Conservation (phyloP, 1,140 invertebrate species). For the Pomacea maculata region DNA sequence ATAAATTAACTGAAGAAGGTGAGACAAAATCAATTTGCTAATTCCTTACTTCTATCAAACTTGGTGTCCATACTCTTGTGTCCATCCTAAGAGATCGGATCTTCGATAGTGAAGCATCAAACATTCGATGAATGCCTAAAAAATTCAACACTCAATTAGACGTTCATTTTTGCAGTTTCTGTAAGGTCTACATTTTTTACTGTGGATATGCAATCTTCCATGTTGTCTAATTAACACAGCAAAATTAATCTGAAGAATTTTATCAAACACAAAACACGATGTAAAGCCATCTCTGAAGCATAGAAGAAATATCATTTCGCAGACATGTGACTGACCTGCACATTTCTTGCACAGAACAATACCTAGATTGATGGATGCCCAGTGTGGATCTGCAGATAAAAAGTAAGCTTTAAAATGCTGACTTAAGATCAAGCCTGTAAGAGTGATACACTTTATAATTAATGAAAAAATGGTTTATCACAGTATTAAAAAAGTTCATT, state of each 20-base stretch:
- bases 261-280: background rate
- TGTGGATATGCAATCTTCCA: no score
- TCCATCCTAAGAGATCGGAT: conserved; percentile 59
- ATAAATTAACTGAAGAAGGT: no score
- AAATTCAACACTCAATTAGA: conserved; percentile 4
- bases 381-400: conserved; percentile 52
- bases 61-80: conserved; percentile 57
- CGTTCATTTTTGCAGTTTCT: background rate
- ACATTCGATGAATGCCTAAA: conserved; percentile 54
- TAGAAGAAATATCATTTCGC: background rate
- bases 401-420: background rate
- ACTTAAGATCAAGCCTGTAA: background rate
- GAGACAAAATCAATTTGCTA: no score
- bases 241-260: background rate
- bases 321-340: conserved; percentile 42
- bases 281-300: background rate
- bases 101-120: conserved; percentile 48
- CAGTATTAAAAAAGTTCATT: no score
- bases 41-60: conserved; percentile 50
- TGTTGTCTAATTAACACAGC: no score
- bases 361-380: conserved; percentile 57
- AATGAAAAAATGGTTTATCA: background rate
- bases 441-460: background rate
- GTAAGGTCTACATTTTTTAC: no score
- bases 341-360: conserved; percentile 59